Evolutionary conservation across 2,113 vertebrate genomes (phyloP).

Genomic region (Etheostoma spectabile): DNA sequence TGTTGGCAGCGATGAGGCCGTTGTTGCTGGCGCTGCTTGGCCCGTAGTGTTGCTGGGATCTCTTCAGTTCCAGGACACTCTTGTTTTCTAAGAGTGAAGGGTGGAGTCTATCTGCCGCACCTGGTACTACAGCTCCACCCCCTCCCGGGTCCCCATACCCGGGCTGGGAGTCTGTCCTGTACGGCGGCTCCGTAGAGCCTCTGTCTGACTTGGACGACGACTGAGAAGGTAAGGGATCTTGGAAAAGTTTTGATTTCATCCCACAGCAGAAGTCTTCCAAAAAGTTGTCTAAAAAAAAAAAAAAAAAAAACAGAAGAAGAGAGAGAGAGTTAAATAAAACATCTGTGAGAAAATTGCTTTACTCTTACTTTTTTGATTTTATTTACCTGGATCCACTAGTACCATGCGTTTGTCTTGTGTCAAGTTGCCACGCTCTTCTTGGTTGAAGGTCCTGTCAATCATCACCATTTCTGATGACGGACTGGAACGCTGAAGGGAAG

Average conservation of each 20-base stretch:
- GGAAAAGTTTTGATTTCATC: constrained; percentile 83
- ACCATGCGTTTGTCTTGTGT: constrained; percentile 95
- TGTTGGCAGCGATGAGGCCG: constrained; percentile 60
- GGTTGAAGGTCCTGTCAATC: constrained; percentile 98
- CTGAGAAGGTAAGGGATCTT: constrained; percentile 48
- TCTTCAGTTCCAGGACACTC: constrained; percentile 91
- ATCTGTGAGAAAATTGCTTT: background rate
- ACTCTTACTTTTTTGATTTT: background rate
- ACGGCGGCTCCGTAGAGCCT: constrained; percentile 64
- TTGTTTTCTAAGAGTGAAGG: constrained; percentile 87
- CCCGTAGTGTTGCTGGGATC: constrained; percentile 84
- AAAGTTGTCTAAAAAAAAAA: constrained; percentile 90
- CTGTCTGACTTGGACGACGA: constrained; percentile 48
- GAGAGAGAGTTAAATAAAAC: background rate
- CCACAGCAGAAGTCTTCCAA: constrained; percentile 96
- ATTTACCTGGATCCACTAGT: constrained; percentile 94
- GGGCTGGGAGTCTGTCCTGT: constrained; percentile 82
- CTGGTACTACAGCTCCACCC: constrained; percentile 74
- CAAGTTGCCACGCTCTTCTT: constrained; percentile 93
- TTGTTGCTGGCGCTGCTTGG: constrained; percentile 51
- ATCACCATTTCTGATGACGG: constrained; percentile 99
- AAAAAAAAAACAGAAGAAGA: constrained; percentile 10
- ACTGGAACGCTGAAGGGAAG: constrained; percentile 86
- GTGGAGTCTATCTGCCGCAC: constrained; percentile 68
- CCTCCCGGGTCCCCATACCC: constrained; percentile 79